Percentiles rank a stretch among this genome's conserved stretches.
These are phyloP conservation scores for Nowickia ferox DNA, from an alignment of 2,888 invertebrate genomes.

Conservation along the genomic window DNA sequence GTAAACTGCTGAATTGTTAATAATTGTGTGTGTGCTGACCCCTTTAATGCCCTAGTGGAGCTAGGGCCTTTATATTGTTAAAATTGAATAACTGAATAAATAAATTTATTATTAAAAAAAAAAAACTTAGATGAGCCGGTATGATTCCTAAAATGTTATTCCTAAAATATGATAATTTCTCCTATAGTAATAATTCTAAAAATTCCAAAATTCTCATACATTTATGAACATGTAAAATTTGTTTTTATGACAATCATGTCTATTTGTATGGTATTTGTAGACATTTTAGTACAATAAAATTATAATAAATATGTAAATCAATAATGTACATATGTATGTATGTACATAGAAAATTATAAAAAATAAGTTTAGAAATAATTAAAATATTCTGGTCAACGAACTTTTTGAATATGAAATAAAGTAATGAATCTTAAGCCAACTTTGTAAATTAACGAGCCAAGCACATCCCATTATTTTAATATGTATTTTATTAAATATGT, in stretches of 20 bases:
- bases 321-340: no score
- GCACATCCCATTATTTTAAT: neutral
- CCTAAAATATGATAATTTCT: neutral
- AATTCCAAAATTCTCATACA: neutral
- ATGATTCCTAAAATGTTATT: no score
- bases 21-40: no score
- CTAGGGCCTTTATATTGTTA: no score
- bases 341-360: neutral
- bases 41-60: no score
- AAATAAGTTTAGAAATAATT: neutral
- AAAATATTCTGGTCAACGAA: slow-evolving; percentile 55
- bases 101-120: no score
- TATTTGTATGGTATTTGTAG: neutral
- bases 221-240: neutral
- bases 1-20: no score
- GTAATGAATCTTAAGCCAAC: slow-evolving; percentile 53
- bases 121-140: no score
- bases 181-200: neutral
- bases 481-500: no score
- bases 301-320: no score
- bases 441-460: slow-evolving; percentile 7
- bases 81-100: no score
- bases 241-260: no score
- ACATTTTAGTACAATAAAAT: slow-evolving; percentile 18
- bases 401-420: slow-evolving; percentile 48